Conservation (phyloP, 2,888 invertebrate genomes). For the Drosophila cyrtoloma region DNA sequence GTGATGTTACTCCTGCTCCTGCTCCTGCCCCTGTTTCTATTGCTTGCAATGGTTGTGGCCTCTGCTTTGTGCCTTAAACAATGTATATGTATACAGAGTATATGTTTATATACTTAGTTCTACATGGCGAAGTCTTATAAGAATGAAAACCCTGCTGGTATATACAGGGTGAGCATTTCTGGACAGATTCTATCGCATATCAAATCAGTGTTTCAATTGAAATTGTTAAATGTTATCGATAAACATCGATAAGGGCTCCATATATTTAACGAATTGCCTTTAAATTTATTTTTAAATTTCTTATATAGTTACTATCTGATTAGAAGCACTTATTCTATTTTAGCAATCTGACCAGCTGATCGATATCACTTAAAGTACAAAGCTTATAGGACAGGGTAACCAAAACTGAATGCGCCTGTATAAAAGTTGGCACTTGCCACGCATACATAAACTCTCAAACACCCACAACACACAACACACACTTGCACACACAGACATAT, state of each 20-base stretch:
- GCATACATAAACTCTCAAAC: conserved; percentile 5
- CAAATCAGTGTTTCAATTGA: background rate
- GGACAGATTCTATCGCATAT: background rate
- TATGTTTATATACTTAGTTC: conserved; percentile 35
- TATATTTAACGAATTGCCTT: background rate
- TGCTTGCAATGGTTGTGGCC: conserved; percentile 34
- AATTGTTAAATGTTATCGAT: background rate
- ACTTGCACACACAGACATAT: background rate
- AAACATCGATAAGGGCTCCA: fast-evolving
- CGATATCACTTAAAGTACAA: background rate
- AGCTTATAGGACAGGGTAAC: background rate
- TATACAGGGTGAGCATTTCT: conserved; percentile 55
- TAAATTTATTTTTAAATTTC: background rate
- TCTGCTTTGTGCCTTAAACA: conserved; percentile 58
- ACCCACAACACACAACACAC: conserved; percentile 15
- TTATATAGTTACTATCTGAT: background rate
- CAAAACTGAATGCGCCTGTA: conserved; percentile 34
- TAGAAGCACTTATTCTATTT: background rate
- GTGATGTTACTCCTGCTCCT: conserved; percentile 18
- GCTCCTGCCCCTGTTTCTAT: conserved; percentile 1
- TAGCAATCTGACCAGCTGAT: background rate
- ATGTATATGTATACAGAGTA: conserved; percentile 33
- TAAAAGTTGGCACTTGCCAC: conserved; percentile 35
- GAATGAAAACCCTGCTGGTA: conserved; percentile 22
- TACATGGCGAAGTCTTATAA: conserved; percentile 50